Conservation (phyloP, 2,797 vertebrate species). For the Adelosebastes latens region DNA sequence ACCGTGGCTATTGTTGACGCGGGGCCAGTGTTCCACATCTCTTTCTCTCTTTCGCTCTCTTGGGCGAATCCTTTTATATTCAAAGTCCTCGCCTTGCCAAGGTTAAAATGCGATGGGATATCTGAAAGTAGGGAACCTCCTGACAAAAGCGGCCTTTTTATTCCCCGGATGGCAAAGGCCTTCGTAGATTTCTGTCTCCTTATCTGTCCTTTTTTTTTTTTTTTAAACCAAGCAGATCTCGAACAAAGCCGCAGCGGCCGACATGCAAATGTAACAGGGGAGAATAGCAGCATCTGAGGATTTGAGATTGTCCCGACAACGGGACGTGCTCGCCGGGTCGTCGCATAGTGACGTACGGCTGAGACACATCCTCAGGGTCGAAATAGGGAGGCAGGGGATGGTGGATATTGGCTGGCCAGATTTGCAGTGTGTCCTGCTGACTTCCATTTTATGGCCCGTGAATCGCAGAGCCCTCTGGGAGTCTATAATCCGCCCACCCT, state of each 20-base stretch:
- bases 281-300: constrained; percentile 61
- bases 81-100: constrained; percentile 73
- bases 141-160: constrained; percentile 72
- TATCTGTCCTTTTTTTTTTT: constrained; percentile 43
- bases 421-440: constrained; percentile 83
- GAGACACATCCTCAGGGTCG: constrained; percentile 71
- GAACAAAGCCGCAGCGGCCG: constrained; percentile 64
- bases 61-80: constrained; percentile 80
- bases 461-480: constrained; percentile 83
- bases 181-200: constrained; percentile 58
- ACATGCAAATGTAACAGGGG: constrained; percentile 67
- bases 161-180: constrained; percentile 60
- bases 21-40: constrained; percentile 58
- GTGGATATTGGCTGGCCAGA: constrained; percentile 75
- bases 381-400: constrained; percentile 45
- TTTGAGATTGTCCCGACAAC: constrained; percentile 73
- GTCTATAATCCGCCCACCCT: constrained; percentile 80
- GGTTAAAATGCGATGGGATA: constrained; percentile 80
- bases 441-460: constrained; percentile 83
- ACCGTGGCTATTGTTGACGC: constrained; percentile 73
- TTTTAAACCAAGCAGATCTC: constrained; percentile 52
- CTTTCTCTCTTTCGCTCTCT: constrained; percentile 70
- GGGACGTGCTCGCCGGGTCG: constrained; percentile 66
- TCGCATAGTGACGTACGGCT: constrained; percentile 70
- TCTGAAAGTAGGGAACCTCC: constrained; percentile 74